phyloP scores from a whole-genome alignment of 2,888 invertebrate genomes.

The Nomada ruficornis region DNA sequence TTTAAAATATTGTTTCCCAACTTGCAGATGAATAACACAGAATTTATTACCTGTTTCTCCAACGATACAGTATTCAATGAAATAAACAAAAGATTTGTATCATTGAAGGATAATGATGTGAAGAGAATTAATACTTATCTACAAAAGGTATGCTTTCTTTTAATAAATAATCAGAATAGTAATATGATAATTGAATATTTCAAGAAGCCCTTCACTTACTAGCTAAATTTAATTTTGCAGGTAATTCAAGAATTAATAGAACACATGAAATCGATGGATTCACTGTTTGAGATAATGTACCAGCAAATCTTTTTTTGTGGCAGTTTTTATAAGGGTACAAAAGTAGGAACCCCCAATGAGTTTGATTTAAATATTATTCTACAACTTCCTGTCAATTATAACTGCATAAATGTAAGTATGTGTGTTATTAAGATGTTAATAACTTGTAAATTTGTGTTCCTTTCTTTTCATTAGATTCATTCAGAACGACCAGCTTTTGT shows the following conservation, averaged over 20 bases:
- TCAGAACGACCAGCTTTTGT: constrained; percentile 15
- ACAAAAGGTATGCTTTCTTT: constrained; percentile 48
- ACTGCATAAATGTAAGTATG: constrained; percentile 77
- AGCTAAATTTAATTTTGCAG: constrained; percentile 55
- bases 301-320: constrained; percentile 85
- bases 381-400: constrained; percentile 85
- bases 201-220: constrained; percentile 7
- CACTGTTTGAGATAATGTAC: constrained; percentile 79
- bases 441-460: constrained; percentile 6
- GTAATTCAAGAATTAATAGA: constrained; percentile 71
- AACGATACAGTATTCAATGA: constrained; percentile 63
- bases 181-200: not conserved
- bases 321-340: constrained; percentile 87
- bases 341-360: constrained; percentile 87
- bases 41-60: constrained; percentile 10
- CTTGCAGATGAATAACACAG: constrained; percentile 26
- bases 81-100: constrained; percentile 70
- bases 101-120: constrained; percentile 62
- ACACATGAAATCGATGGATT: constrained; percentile 76
- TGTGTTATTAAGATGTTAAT: not conserved
- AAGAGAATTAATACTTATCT: constrained; percentile 66
- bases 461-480: constrained; percentile 29
- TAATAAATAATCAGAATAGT: not conserved
- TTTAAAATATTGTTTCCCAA: not conserved
- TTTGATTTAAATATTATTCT: constrained; percentile 87